Percentiles rank a stretch among this genome's conserved stretches.
Evolutionary conservation across 2,888 invertebrate genomes (phyloP).

Genomic region (Synergus japonicus): DNA sequence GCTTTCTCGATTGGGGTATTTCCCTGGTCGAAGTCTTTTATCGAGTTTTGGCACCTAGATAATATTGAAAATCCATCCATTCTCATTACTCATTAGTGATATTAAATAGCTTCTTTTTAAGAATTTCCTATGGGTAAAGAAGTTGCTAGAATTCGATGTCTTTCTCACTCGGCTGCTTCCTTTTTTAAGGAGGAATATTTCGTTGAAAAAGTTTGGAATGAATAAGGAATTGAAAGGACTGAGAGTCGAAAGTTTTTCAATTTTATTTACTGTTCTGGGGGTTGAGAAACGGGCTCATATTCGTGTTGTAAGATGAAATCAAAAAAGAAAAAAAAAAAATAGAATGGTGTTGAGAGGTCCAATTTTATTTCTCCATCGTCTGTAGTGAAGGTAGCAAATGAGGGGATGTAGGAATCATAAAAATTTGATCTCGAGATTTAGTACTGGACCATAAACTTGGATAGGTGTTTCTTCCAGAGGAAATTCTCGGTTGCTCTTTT

Average conservation of each 20-base stretch:
- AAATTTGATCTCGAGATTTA: neutral
- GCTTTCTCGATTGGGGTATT: slow-evolving; percentile 35
- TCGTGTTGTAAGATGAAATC: slow-evolving; percentile 19
- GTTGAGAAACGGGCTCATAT: slow-evolving; percentile 13
- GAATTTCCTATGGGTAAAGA: neutral
- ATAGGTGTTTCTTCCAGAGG: neutral
- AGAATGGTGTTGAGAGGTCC: neutral
- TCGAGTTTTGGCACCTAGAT: slow-evolving; percentile 22
- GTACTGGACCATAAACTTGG: neutral
- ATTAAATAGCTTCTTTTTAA: neutral
- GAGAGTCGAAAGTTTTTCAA: slow-evolving; percentile 28
- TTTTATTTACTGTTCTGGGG: slow-evolving; percentile 21
- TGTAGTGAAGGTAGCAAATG: neutral
- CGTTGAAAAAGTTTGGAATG: slow-evolving; percentile 26
- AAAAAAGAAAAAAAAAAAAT: neutral
- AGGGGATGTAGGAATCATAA: neutral
- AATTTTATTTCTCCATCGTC: neutral
- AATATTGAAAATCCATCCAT: slow-evolving; percentile 24
- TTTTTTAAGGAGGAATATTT: slow-evolving; percentile 15
- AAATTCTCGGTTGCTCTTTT: neutral
- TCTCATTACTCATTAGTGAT: slow-evolving; percentile 34
- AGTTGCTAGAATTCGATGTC: neutral
- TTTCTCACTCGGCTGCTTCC: neutral
- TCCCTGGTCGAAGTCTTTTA: neutral
- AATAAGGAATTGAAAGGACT: slow-evolving; percentile 28